phyloP scores from a whole-genome alignment of 2,113 vertebrate genomes.

The Propithecus coquereli region DNA sequence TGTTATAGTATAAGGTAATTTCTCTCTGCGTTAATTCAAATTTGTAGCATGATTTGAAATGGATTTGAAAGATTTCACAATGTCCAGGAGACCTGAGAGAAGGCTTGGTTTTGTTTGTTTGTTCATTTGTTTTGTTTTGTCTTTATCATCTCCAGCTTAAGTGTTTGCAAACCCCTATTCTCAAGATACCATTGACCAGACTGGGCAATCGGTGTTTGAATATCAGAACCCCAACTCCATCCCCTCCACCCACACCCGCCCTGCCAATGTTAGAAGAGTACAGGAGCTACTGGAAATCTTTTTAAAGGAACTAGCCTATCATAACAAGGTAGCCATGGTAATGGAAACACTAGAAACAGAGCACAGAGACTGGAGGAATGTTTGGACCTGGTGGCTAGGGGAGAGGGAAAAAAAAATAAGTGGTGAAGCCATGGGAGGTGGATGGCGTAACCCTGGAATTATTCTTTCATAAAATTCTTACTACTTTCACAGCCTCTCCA shows the following conservation, averaged over 20 bases:
- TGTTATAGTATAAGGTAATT: not conserved
- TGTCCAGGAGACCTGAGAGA: not conserved
- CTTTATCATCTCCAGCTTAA: not conserved
- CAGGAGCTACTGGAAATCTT: not conserved
- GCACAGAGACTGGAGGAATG: not conserved
- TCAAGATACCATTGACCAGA: not conserved
- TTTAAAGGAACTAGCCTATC: not conserved
- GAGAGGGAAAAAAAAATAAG: not conserved
- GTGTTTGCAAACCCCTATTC: not conserved
- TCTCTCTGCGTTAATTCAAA: not conserved
- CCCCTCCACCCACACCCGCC: not conserved
- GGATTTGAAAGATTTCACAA: not conserved
- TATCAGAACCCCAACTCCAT: not conserved
- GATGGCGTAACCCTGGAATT: not conserved
- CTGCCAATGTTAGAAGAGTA: not conserved
- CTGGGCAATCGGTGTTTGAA: not conserved
- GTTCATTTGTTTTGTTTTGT: not conserved
- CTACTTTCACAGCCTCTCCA: not conserved
- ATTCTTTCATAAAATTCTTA: not conserved
- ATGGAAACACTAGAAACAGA: not conserved
- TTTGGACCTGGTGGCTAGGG: not conserved
- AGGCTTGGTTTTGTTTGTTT: not conserved
- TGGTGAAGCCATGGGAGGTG: not conserved
- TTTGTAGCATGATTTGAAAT: not conserved
- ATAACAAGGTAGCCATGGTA: not conserved